Conservation (phyloP, 2,888 invertebrate species). For the Diloba caeruleocephala region DNA sequence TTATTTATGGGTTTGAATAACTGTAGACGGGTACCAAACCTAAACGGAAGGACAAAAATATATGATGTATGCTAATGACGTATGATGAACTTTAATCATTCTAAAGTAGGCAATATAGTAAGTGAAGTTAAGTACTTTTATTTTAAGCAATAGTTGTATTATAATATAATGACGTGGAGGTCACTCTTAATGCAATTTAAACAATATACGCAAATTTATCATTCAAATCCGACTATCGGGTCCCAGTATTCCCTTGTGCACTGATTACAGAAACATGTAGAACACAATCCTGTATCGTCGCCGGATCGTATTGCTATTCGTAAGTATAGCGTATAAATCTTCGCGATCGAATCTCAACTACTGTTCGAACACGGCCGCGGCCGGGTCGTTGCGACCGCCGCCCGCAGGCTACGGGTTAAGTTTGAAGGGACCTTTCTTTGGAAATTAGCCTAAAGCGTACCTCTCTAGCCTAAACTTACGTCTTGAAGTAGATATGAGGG, state of each 20-base stretch:
- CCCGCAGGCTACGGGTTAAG: slow-evolving; percentile 45
- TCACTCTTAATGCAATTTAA: no score
- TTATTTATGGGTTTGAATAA: no score
- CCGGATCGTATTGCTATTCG: slow-evolving; percentile 45
- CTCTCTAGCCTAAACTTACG: no score
- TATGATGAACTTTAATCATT: no score
- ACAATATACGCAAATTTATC: no score
- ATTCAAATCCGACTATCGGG: slow-evolving; percentile 18
- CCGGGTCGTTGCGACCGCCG: slow-evolving; percentile 27
- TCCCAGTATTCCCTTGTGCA: slow-evolving; percentile 50
- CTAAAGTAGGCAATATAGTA: no score
- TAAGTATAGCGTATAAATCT: slow-evolving; percentile 54
- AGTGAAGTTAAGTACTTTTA: no score
- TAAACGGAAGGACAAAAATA: no score
- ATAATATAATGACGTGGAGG: no score
- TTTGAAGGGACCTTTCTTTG: slow-evolving; percentile 38
- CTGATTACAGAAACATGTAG: slow-evolving; percentile 57
- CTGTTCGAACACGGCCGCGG: slow-evolving; percentile 16
- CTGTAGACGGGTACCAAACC: no score
- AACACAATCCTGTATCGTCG: slow-evolving; percentile 52
- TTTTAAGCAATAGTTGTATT: no score
- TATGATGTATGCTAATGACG: no score
- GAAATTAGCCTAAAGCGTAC: slow-evolving; percentile 39
- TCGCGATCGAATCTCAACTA: slow-evolving; percentile 43
- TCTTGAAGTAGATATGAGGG: slow-evolving; percentile 9